Evolutionary conservation across 2,797 vertebrate genomes (phyloP), one percentile per base, ranked within the genome.

Genomic region (Ptychadena robeensis): DNA sequence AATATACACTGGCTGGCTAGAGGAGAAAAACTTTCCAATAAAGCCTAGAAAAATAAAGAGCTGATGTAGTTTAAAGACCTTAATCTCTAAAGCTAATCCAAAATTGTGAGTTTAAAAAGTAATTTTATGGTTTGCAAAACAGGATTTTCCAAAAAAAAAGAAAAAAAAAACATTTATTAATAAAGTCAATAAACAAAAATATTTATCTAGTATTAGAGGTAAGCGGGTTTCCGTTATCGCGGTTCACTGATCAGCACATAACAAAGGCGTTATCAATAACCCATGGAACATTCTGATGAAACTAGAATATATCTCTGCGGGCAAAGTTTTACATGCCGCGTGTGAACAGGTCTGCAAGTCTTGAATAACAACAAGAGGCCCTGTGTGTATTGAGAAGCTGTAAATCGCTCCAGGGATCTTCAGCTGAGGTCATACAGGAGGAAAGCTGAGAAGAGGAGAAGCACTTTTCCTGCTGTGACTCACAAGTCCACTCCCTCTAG

Each of bases 361-460:
- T 73, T 73, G 28, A 83, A 53, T 6, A 48, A 82, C 18, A 85
- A 85, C 82, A 85, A 75, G 64, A 35, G 66, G 30, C 78, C 71
- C 65, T 69, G 11, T 59, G 78, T 48, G 82, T 32, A 80, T 68
- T 80, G 77, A 74, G 35, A 44, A 66, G 82, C 66, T 70, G 37
- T 22, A 80, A 72, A 76, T 80, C 77, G 28, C 82, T 53, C 69
- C 71, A 80, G 82, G 82, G 71, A 85, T 70, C n/a, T 15, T n/a
- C 12, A 70, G 71, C 71, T 85, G 78, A 80, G 71, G 82, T 80
- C 77, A 85, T 74, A 61, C 10, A 75, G 53, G 25, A 80, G 71
- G 82, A 85, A 68, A 69, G 63, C 57, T 27, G 65, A 70, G 18
- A 78, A 38, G 40, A 2, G 12, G 25, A 31, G 14, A 76, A 37